Conservation (phyloP, 2,113 vertebrate genomes). For the Antechinus flavipes region DNA sequence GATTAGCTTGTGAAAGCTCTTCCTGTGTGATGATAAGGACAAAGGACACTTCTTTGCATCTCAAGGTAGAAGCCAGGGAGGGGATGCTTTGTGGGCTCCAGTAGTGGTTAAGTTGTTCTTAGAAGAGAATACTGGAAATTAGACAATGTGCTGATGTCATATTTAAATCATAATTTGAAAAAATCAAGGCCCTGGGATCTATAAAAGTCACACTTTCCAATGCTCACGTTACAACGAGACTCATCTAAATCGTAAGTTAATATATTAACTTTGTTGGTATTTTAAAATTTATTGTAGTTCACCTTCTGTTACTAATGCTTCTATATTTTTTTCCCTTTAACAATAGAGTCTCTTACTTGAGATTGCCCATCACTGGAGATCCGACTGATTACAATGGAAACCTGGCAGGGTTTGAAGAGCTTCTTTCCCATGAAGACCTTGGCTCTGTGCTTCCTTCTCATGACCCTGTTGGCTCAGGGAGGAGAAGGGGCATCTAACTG, state of each 20-base stretch:
- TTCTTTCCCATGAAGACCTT: slow-evolving; percentile 62
- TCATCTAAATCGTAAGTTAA: slow-evolving; percentile 76
- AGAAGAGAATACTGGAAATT: slow-evolving; percentile 86
- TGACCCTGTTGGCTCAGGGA: slow-evolving; percentile 61
- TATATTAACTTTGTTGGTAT: neutral
- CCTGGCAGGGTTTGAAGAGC: slow-evolving; percentile 56
- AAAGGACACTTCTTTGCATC: slow-evolving; percentile 53
- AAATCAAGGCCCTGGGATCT: slow-evolving; percentile 65
- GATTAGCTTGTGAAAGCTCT: slow-evolving; percentile 55
- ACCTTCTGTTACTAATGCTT: slow-evolving; percentile 14
- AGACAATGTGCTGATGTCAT: slow-evolving; percentile 86
- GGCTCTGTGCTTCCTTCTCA: slow-evolving; percentile 74
- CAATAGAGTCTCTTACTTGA: slow-evolving; percentile 47
- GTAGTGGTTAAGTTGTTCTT: slow-evolving; percentile 85
- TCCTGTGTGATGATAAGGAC: slow-evolving; percentile 6
- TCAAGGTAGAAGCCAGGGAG: slow-evolving; percentile 65
- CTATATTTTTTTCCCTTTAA: slow-evolving; percentile 47
- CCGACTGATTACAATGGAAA: slow-evolving; percentile 67
- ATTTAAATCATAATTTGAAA: slow-evolving; percentile 73
- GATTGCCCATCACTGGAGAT: neutral
- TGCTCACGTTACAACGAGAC: slow-evolving; percentile 67
- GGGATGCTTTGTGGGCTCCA: slow-evolving; percentile 79
- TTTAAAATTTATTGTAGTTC: neutral
- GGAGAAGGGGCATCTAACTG: slow-evolving; percentile 62
- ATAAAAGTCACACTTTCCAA: slow-evolving; percentile 82